Percentiles rank a stretch among this genome's conserved stretches.
Conservation (phyloP, 2,113 vertebrate genomes). For the Paramormyrops kingsleyae region DNA sequence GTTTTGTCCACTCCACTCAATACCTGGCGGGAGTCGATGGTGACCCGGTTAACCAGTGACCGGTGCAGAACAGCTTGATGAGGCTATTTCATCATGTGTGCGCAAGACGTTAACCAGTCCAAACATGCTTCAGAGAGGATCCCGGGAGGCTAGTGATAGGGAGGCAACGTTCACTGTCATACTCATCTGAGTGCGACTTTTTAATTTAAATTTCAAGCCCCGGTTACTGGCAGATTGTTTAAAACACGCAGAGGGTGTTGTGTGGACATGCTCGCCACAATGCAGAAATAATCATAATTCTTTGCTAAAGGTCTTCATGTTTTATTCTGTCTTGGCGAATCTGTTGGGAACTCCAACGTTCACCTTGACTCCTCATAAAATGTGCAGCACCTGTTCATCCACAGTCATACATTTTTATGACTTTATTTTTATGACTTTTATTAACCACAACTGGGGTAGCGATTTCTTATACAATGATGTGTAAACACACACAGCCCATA, state of each 20-base stretch:
- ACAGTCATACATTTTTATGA: slow-evolving; percentile 30
- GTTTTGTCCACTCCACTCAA: background rate
- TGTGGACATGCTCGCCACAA: background rate
- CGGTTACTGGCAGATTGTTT: background rate
- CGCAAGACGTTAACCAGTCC: background rate
- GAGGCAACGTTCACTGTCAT: background rate
- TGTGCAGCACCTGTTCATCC: slow-evolving; percentile 17
- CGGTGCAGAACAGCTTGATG: background rate
- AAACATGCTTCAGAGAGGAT: background rate
- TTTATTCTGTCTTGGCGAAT: slow-evolving; percentile 5
- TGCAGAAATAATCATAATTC: slow-evolving; percentile 2
- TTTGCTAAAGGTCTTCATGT: slow-evolving; percentile 11
- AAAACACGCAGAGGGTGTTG: slow-evolving; percentile 3
- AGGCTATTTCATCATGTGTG: background rate
- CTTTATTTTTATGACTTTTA: slow-evolving; percentile 4
- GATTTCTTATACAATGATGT: slow-evolving; percentile 5
- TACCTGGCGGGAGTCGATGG: background rate
- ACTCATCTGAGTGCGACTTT: background rate
- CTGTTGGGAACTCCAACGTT: slow-evolving; percentile 3
- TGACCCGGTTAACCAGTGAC: background rate
- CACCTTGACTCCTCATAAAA: slow-evolving; percentile 19
- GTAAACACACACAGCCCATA: slow-evolving; percentile 30
- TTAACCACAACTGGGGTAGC: slow-evolving; percentile 28
- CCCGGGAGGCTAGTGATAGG: background rate
- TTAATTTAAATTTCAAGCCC: background rate